Base-by-base conservation (phyloP, 2,797 vertebrate species). In the Xenops minutus region DNA sequence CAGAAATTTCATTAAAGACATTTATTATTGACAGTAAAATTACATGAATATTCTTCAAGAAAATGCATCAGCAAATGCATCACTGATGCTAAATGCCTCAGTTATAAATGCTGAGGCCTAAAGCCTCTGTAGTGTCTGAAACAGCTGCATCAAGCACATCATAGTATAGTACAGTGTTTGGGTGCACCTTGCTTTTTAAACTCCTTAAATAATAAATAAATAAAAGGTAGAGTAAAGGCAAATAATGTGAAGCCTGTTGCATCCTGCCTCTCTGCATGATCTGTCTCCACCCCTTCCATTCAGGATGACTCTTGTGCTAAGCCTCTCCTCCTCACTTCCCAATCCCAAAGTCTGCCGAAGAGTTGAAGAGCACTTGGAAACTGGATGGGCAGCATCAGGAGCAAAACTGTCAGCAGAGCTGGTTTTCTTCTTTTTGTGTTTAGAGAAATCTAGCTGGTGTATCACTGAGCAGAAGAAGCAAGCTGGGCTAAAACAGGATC, bases 271-370 rank as follows among this genome's bases (percentile, higher is more conserved):
- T 92, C 71, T 61, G 48, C 68, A 56, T 52, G 51, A 64, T 80
- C 54, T n/a, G 84, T 95, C 96, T 59, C 96, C 94, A 88, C 95
- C 95, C 91, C 82, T 97, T 96, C 88, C 39, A 6, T 61, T 46
- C 0, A 4, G 92, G 76, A 75, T 91, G 87, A 91, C 89, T 93
- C 69, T 63, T 64, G 46, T 71, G 77, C 56, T 77, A 93, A 89
- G 76, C 81, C 89, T 96, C 91, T 92, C 81, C 96, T 94, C 88
- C 85, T 95, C 74, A 73, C 48, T 68, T 94, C 54, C 75, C 44
- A 64, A 27, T 54, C 73, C 54, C 58, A 85, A 96, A 93, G 73
- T 55, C 79, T 87, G 75, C 68, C 94, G 88, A 89, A 94, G 81
- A 76, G 51, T 66, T 88, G 63, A 93, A 90, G 83, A 92, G 77